Base-by-base conservation (phyloP, 2,888 invertebrate species). In the Xestoiulus laeticollis region DNA sequence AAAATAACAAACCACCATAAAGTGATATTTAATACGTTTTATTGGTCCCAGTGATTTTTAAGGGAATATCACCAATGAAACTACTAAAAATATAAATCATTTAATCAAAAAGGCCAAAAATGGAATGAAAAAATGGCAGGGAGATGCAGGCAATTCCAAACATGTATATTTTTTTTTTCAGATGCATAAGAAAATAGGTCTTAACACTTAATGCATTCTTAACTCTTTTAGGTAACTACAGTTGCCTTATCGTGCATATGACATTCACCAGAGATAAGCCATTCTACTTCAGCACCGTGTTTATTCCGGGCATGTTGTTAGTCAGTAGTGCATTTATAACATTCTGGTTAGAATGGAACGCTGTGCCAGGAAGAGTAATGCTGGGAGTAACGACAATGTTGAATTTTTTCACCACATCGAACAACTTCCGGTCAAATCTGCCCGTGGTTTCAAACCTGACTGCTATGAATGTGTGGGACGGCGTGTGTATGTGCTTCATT, bases 281-380 rank as follows among this genome's bases (percentile, higher is more conserved):
- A 92, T 98, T 97, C 95, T 98, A 98, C 94, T 97, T 98, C 94
- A 97, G 97, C 91, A 98, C 97, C 92, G 97, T 98, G 93, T 98
- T 98, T 94, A 97, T 98, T 94, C 97, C 98, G 91, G 97, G 97
- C 92, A 97, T 98, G 92, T 97, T 98, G 93, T 95, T 98, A 94
- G 98, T 98, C 93, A 97, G 97, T 91, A 97, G 97, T 93, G 97
- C 97, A 91, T 98, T 98, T 94, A 98, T 98, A 93, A 97, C 97
- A 92, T 98, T 98, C 94, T 98, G 97, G 97, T 94, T 98, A 93
- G 97, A 98, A 94, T 97, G 97, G 97, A 98, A 98, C 93, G 97
- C 97, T 91, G 97, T 97, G 92, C 97, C 97, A 92, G 97, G 97
- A 92, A 95, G 97, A 93, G 97, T 97, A 92, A 97, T 98, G 97